Percentiles rank a stretch among this genome's conserved stretches.
phyloP scores from a whole-genome alignment of 2,113 vertebrate genomes.

The Arvicanthis niloticus region DNA sequence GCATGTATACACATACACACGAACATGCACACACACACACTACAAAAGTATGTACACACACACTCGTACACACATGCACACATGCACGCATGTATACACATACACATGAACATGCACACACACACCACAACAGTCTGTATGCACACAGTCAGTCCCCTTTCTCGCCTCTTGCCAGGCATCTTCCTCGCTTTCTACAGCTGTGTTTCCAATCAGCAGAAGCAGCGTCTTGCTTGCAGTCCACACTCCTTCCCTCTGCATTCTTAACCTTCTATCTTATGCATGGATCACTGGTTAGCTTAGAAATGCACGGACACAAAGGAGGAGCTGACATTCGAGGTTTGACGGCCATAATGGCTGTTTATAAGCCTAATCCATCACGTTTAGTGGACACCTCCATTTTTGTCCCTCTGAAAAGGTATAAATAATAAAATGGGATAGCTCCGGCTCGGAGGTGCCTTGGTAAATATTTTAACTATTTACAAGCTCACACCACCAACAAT shows the following conservation, averaged over 20 bases:
- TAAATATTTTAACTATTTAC: slow-evolving; percentile 99
- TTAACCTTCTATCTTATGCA: slow-evolving; percentile 97
- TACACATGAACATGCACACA: neutral
- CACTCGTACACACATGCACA: neutral
- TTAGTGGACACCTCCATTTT: slow-evolving; percentile 99
- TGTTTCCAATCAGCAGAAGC: slow-evolving; percentile 96
- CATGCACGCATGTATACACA: neutral
- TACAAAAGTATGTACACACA: accelerated
- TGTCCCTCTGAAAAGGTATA: slow-evolving; percentile 99
- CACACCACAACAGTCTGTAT: accelerated
- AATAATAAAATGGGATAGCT: slow-evolving; percentile 96
- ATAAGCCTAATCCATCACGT: slow-evolving; percentile 99
- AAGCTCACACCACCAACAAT: slow-evolving; percentile 96
- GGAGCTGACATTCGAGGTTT: slow-evolving; percentile 97
- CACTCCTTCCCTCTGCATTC: slow-evolving; percentile 94
- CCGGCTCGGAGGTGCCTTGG: slow-evolving; percentile 92
- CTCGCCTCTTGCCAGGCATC: neutral
- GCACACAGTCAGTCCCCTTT: neutral
- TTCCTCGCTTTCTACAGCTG: slow-evolving; percentile 89
- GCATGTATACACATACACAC: accelerated
- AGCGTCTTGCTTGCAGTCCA: slow-evolving; percentile 95
- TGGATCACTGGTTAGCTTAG: slow-evolving; percentile 99
- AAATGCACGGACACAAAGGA: slow-evolving; percentile 97
- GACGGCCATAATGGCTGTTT: slow-evolving; percentile 99
- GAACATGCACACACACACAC: neutral